These are phyloP conservation scores for Alcedo atthis DNA, from an alignment of 2,797 vertebrate genomes.

Conservation along the genomic window DNA sequence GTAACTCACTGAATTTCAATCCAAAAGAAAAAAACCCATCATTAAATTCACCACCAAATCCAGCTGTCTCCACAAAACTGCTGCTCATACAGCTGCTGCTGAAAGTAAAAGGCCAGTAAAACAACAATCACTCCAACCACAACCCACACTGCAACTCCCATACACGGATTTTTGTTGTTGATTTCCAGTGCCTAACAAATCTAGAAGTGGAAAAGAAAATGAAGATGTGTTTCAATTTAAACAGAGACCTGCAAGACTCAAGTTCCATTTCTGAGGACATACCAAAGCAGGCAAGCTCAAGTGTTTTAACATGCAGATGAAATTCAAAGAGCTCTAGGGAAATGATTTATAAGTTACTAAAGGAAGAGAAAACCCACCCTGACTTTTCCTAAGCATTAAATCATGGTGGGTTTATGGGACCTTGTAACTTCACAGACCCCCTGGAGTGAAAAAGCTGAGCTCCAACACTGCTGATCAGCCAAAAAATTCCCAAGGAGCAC, in stretches of 20 bases:
- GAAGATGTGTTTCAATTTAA: neutral
- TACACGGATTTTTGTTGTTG: neutral
- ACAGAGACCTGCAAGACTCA: neutral
- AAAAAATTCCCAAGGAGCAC: neutral
- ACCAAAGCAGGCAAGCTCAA: neutral
- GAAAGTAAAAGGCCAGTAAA: neutral
- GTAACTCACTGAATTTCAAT: neutral
- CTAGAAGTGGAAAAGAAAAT: neutral
- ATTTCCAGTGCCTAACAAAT: neutral
- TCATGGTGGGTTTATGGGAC: neutral
- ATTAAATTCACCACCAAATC: neutral
- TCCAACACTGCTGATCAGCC: neutral
- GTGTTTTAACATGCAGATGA: neutral
- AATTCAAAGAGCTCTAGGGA: neutral
- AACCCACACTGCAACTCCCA: neutral
- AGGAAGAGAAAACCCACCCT: neutral
- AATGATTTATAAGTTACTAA: neutral
- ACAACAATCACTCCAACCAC: neutral
- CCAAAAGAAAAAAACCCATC: neutral
- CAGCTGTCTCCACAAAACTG: neutral
- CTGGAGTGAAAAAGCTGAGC: neutral
- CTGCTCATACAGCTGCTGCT: neutral
- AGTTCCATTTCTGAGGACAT: neutral
- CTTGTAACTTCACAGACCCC: neutral
- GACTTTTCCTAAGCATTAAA: neutral